Evolutionary conservation across 2,797 vertebrate species (phyloP).

Genomic region (Acipenser transmontanus): DNA sequence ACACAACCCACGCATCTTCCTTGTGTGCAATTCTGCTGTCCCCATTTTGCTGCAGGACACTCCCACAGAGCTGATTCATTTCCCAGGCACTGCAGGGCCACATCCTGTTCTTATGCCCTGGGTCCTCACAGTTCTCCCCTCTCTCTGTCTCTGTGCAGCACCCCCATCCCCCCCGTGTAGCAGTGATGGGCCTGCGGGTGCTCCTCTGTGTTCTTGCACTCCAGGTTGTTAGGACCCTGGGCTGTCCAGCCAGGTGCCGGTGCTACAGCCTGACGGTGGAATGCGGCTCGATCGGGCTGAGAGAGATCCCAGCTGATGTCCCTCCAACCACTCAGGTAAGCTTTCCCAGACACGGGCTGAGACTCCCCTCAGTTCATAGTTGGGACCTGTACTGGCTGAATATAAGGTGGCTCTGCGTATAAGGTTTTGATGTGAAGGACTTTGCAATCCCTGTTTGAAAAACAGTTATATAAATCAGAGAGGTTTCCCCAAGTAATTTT

Average conservation of each 20-base stretch:
- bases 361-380: too few species aligned
- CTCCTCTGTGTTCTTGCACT: too few species aligned
- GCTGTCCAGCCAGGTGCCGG: slow-evolving; percentile 62
- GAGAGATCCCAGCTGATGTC: slow-evolving; percentile 55
- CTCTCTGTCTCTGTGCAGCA: too few species aligned
- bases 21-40: not conserved
- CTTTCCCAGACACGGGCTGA: too few species aligned
- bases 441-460: too few species aligned
- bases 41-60: not conserved
- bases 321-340: slow-evolving; percentile 63
- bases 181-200: too few species aligned
- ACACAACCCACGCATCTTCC: not conserved
- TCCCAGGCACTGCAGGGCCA: not conserved
- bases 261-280: slow-evolving; percentile 80
- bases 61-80: not conserved
- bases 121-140: too few species aligned
- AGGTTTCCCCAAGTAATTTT: too few species aligned
- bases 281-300: slow-evolving; percentile 66
- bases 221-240: slow-evolving; percentile 1
- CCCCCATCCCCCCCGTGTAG: slow-evolving; percentile 6
- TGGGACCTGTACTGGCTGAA: too few species aligned
- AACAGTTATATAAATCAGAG: too few species aligned
- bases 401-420: too few species aligned
- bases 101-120: not conserved
- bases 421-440: too few species aligned